Evolutionary conservation across 2,113 vertebrate genomes (phyloP).

Genomic region (Sapajus apella): DNA sequence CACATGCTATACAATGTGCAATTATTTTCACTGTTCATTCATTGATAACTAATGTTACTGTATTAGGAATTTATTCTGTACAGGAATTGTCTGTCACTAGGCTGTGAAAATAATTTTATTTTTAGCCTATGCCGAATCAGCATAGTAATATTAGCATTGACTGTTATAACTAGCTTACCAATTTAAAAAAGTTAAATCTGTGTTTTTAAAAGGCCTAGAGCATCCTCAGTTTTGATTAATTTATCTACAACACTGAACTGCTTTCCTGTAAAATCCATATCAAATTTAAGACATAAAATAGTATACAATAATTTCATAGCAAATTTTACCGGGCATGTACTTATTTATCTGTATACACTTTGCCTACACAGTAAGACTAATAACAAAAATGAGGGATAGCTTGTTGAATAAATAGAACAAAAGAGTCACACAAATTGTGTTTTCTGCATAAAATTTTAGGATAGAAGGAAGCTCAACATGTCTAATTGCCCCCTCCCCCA

Average conservation of each 20-base stretch:
- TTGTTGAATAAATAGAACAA: not conserved
- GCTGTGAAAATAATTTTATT: not conserved
- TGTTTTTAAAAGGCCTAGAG: not conserved
- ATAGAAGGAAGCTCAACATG: not conserved
- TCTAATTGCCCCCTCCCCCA: not conserved
- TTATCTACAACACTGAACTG: not conserved
- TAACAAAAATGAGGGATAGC: not conserved
- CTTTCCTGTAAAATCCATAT: not conserved
- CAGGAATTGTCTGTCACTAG: not conserved
- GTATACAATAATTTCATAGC: not conserved
- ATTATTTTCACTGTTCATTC: not conserved
- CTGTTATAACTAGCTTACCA: not conserved
- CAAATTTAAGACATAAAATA: conserved; percentile 41
- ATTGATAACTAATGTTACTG: not conserved
- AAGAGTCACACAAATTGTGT: not conserved
- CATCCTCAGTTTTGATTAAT: not conserved
- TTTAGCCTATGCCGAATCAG: not conserved
- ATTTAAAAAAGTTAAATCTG: not conserved
- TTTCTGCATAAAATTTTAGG: conserved; percentile 6
- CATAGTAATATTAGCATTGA: not conserved
- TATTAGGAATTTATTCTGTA: not conserved
- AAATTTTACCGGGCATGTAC: not conserved
- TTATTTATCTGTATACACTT: conserved; percentile 7
- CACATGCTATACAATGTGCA: not conserved
- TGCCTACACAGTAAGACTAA: not conserved